Conservation (phyloP, 2,888 invertebrate genomes). For the Drosophila algonquin region DNA sequence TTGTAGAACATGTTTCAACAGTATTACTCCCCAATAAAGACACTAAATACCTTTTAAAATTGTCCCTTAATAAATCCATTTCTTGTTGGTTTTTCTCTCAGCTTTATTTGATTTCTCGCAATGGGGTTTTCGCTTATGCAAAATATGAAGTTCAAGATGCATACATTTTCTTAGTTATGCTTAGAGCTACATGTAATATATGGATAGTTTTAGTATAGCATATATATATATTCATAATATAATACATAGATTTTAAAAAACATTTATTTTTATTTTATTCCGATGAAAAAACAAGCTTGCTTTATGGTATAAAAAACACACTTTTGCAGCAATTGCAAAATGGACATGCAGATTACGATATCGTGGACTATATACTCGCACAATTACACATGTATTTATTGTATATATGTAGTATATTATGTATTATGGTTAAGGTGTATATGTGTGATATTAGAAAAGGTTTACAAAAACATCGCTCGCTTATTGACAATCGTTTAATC, state of each 20-base stretch:
- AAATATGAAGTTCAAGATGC: constrained; percentile 57
- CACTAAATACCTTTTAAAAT: neutral
- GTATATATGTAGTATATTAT: constrained; percentile 19
- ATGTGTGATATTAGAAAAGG: constrained; percentile 58
- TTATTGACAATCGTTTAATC: constrained; percentile 34
- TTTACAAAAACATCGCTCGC: constrained; percentile 57
- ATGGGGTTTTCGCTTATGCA: constrained; percentile 33
- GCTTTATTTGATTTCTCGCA: constrained; percentile 66
- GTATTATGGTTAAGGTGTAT: constrained; percentile 27
- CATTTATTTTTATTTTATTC: constrained; percentile 11
- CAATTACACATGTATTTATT: no score
- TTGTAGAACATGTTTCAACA: no score
- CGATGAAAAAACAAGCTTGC: constrained; percentile 22
- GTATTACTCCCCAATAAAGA: no score
- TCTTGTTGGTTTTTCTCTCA: constrained; percentile 39
- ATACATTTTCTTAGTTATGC: constrained; percentile 33
- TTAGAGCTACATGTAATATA: constrained; percentile 64
- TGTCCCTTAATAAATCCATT: neutral
- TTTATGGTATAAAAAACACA: neutral
- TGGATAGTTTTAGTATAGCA: constrained; percentile 42
- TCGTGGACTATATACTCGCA: constrained; percentile 16
- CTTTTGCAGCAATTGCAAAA: constrained; percentile 17
- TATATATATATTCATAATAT: constrained; percentile 39
- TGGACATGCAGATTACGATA: constrained; percentile 38
- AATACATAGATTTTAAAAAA: constrained; percentile 39